Conservation (phyloP, 2,888 invertebrate species). For the Ligdia adustata region DNA sequence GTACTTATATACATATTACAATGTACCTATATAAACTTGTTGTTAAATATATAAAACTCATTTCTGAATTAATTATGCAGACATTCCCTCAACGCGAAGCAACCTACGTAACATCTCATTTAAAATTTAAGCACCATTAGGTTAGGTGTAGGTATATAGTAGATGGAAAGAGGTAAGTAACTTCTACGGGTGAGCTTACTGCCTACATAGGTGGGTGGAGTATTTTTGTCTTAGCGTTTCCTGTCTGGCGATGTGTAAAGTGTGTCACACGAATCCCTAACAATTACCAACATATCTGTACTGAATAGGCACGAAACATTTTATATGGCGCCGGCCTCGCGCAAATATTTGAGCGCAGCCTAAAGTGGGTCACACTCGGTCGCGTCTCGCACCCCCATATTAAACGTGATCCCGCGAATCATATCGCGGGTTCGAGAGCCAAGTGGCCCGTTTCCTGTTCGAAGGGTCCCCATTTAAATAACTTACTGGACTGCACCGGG, state of each 20-base stretch:
- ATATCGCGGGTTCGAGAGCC: conserved; percentile 41
- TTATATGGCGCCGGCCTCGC: conserved; percentile 55
- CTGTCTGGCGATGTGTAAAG: conserved; percentile 17
- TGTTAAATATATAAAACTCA: conserved; percentile 29
- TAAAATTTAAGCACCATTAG: conserved; percentile 27
- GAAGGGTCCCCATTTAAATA: conserved; percentile 43
- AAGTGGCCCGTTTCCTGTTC: conserved; percentile 45
- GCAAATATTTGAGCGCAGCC: conserved; percentile 64
- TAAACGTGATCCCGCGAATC: conserved; percentile 42
- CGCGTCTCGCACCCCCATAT: conserved; percentile 36
- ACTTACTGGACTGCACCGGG: conserved; percentile 47
- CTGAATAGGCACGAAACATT: conserved; percentile 44
- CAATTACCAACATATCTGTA: conserved; percentile 14
- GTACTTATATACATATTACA: no score
- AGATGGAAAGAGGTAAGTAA: conserved; percentile 10
- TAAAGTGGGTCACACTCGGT: conserved; percentile 69
- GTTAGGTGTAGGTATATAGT: conserved; percentile 11
- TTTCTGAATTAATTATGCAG: conserved; percentile 27
- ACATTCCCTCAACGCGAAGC: conserved; percentile 24
- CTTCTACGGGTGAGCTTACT: background rate
- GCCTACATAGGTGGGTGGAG: background rate
- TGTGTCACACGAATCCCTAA: conserved; percentile 6
- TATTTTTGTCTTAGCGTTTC: conserved; percentile 4
- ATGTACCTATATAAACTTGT: conserved; percentile 12
- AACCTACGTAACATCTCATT: conserved; percentile 27